These are phyloP conservation scores for Atethmia centrago DNA, from an alignment of 2,888 invertebrate genomes.

Conservation along the genomic window DNA sequence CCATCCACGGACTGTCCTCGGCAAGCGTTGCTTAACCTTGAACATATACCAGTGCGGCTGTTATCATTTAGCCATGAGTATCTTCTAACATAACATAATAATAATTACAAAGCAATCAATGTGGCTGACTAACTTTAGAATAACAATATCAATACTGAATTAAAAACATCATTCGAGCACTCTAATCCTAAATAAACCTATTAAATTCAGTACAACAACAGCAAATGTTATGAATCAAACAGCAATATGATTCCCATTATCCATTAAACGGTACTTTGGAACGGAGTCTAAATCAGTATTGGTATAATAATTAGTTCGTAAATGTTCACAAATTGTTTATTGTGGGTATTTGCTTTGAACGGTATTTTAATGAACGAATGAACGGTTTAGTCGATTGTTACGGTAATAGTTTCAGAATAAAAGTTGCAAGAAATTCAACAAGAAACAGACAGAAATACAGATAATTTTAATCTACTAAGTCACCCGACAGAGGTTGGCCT, in stretches of 20 bases:
- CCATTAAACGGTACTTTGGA: slow-evolving; percentile 16
- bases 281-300: slow-evolving; percentile 34
- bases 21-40: no score
- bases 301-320: slow-evolving; percentile 22
- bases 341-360: not conserved
- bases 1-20: no score
- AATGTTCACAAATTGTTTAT: slow-evolving; percentile 27
- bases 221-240: slow-evolving; percentile 32
- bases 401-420: not conserved
- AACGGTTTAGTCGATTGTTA: not conserved
- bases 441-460: not conserved
- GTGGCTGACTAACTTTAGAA: no score
- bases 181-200: slow-evolving; percentile 19
- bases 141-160: not conserved
- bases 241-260: slow-evolving; percentile 13
- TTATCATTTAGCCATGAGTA: no score
- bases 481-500: no score
- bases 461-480: not conserved
- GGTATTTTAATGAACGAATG: not conserved
- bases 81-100: no score
- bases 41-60: no score
- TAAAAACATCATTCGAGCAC: not conserved
- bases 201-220: not conserved
- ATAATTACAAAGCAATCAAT: not conserved
- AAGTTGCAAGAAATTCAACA: not conserved